phyloP scores from a whole-genome alignment of 2,113 vertebrate species.

The Peromyscus polionotus region DNA sequence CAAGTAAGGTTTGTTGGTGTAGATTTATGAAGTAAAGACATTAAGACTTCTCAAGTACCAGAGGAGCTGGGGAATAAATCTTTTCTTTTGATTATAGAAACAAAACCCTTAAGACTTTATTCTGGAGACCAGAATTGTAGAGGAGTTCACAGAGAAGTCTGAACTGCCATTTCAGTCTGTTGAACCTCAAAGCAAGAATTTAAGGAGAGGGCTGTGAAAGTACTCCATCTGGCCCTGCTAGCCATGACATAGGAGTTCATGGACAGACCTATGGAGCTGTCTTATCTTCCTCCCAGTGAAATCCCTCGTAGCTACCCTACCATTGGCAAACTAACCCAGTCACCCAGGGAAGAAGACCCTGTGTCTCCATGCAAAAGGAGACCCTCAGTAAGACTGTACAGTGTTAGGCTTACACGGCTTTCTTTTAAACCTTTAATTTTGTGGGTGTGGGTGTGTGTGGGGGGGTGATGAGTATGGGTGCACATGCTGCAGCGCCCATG shows the following conservation, averaged over 20 bases:
- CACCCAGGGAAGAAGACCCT: neutral
- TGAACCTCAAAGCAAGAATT: neutral
- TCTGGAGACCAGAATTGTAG: neutral
- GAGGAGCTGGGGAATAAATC: neutral
- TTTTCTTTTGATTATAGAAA: neutral
- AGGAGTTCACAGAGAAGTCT: slow-evolving; percentile 21
- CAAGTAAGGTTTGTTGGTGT: neutral
- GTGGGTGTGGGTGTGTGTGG: neutral
- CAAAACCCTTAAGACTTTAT: neutral
- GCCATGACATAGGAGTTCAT: neutral
- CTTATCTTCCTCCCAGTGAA: neutral
- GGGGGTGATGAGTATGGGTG: neutral
- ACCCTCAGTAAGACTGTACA: neutral
- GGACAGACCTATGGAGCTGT: neutral
- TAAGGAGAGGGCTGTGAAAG: neutral
- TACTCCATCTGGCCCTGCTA: neutral
- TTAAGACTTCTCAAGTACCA: neutral
- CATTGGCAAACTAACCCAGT: neutral
- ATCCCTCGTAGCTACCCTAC: neutral
- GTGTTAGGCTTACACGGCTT: neutral
- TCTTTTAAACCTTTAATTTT: neutral
- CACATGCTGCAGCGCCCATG: neutral
- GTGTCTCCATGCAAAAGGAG: neutral
- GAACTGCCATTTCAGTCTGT: neutral
- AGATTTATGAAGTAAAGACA: neutral